Percentiles rank a stretch among this genome's conserved stretches.
Conservation (phyloP, 2,888 invertebrate genomes). For the Pemphredon lugubris region DNA sequence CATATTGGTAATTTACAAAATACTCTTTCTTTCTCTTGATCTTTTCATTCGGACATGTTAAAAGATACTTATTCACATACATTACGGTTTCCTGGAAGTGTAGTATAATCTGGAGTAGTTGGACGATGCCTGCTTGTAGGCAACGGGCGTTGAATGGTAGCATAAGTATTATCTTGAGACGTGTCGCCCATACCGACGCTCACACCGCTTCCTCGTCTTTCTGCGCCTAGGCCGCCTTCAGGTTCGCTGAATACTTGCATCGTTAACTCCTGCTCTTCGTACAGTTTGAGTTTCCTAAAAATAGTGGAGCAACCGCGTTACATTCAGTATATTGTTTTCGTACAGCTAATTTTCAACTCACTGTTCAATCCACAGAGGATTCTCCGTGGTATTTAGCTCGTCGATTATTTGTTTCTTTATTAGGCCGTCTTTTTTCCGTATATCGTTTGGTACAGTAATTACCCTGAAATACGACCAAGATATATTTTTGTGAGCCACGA, state of each 20-base stretch:
- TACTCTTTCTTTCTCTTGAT: slow-evolving; percentile 1
- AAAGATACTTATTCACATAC: slow-evolving; percentile 69
- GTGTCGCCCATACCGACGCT: slow-evolving; percentile 79
- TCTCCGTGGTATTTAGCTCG: slow-evolving; percentile 94
- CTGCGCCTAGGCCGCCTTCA: slow-evolving; percentile 84
- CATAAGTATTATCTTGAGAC: slow-evolving; percentile 88
- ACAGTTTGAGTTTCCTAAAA: slow-evolving; percentile 89
- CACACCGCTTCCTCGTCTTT: slow-evolving; percentile 82
- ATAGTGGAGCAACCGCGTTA: not conserved
- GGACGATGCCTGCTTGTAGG: slow-evolving; percentile 79
- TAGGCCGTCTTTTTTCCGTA: slow-evolving; percentile 91
- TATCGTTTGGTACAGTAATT: slow-evolving; percentile 90
- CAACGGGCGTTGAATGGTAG: slow-evolving; percentile 88
- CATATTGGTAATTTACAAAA: slow-evolving; percentile 65
- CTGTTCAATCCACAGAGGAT: slow-evolving; percentile 96
- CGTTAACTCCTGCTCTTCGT: slow-evolving; percentile 95
- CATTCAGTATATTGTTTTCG: not conserved
- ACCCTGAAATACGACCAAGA: slow-evolving; percentile 83
- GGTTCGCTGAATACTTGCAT: slow-evolving; percentile 95
- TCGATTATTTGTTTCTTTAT: slow-evolving; percentile 92
- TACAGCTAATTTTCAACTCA: slow-evolving; percentile 79
- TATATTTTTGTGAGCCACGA: not conserved
- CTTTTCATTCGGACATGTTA: no score
- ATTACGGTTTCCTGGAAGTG: slow-evolving; percentile 83
- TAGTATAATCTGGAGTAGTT: slow-evolving; percentile 80